A percentile compares a stretch with the other conserved stretches of the same genome.
Conservation (phyloP, 2,113 vertebrate species). For the Rostratula benghalensis region DNA sequence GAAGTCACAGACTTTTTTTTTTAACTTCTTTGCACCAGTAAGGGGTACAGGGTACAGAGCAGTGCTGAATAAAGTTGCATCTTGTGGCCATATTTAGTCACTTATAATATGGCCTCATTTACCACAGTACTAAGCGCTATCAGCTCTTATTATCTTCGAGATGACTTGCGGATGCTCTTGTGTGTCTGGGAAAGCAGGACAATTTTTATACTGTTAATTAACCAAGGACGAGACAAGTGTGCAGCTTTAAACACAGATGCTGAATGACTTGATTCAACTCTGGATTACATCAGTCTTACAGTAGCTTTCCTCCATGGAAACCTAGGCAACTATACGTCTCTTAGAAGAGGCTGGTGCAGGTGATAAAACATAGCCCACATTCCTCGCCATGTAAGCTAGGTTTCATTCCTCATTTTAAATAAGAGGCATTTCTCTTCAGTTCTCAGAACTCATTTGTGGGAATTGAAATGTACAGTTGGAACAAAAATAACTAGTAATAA, state of each 20-base stretch:
- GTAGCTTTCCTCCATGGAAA: background rate
- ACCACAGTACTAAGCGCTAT: background rate
- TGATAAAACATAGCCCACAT: background rate
- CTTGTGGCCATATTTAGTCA: background rate
- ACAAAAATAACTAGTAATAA: background rate
- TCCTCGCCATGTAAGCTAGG: background rate
- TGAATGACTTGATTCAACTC: background rate
- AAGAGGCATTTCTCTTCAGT: background rate
- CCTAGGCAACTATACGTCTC: background rate
- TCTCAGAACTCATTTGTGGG: background rate
- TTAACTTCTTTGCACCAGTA: background rate
- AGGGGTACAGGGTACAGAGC: background rate
- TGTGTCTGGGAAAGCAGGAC: background rate
- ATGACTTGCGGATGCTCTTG: background rate
- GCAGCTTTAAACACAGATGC: background rate
- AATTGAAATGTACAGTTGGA: background rate
- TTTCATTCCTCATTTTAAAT: background rate
- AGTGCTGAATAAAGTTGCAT: background rate
- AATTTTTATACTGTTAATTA: background rate
- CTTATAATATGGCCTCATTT: constrained; percentile 5
- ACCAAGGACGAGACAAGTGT: background rate
- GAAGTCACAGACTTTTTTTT: background rate
- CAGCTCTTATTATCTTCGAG: background rate
- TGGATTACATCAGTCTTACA: background rate
- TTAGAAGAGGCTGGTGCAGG: background rate